Evolutionary conservation across 1,140 invertebrate species (phyloP).

Genomic region (Drosophila santomea): DNA sequence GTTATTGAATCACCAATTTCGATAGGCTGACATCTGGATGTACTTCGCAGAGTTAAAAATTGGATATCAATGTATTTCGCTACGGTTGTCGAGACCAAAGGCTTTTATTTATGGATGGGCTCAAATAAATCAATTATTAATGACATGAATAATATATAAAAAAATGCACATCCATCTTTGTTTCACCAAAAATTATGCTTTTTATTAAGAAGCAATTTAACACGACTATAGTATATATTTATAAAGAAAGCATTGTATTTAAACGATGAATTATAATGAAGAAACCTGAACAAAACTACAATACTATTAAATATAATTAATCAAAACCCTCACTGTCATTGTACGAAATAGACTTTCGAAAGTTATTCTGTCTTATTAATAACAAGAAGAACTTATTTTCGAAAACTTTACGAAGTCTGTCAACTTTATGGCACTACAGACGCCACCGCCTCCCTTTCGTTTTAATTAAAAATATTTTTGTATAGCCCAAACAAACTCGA

Average conservation of each 20-base stretch:
- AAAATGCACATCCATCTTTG: too few species aligned
- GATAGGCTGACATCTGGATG: constrained; percentile 40
- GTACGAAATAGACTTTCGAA: neutral
- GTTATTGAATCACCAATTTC: constrained; percentile 44
- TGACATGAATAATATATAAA: neutral
- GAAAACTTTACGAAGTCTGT: constrained; percentile 18
- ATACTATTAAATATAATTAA: neutral
- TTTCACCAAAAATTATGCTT: neutral
- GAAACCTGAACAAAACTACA: too few species aligned
- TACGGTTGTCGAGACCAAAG: constrained; percentile 1
- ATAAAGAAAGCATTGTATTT: too few species aligned
- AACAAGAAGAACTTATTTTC: constrained; percentile 2
- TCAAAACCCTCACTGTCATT: neutral
- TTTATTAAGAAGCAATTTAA: too few species aligned
- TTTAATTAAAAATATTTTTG: constrained; percentile 46
- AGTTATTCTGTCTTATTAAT: constrained; percentile 3
- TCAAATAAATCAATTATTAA: constrained; percentile 2
- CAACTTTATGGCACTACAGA: constrained; percentile 8
- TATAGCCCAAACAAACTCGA: constrained; percentile 38
- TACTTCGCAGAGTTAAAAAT: constrained; percentile 3
- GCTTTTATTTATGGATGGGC: neutral
- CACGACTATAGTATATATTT: too few species aligned
- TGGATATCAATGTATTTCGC: neutral
- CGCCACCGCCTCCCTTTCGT: constrained; percentile 9
- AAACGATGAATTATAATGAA: too few species aligned